Conservation (phyloP, 2,888 invertebrate genomes). For the Eretmocerus hayati region DNA sequence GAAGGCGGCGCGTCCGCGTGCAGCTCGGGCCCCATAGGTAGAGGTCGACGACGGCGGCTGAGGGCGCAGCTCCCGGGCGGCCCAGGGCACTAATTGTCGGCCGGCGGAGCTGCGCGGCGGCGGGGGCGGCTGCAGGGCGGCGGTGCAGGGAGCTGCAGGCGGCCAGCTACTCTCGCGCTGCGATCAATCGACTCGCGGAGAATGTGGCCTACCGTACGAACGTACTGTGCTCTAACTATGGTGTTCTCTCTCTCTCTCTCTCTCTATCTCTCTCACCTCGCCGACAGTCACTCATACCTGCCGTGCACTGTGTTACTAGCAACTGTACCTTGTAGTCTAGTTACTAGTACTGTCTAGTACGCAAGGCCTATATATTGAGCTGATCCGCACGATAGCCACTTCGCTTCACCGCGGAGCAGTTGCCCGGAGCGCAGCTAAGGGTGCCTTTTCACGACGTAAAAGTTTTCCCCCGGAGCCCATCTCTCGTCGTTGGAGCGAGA, state of each 20-base stretch:
- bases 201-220: background rate
- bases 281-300: constrained; percentile 1
- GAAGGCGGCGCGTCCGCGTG: too few species aligned
- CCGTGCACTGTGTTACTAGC: background rate
- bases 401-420: background rate
- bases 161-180: too few species aligned
- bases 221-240: constrained; percentile 13
- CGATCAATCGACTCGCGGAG: constrained; percentile 13
- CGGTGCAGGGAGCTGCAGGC: too few species aligned
- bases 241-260: constrained; percentile 4
- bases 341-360: too few species aligned
- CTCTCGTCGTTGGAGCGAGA: too few species aligned
- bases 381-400: background rate
- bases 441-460: too few species aligned
- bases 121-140: background rate
- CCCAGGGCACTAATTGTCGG: background rate
- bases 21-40: background rate
- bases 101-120: background rate
- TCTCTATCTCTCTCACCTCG: constrained; percentile 1
- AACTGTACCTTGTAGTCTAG: background rate
- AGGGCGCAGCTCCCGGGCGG: too few species aligned
- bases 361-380: background rate
- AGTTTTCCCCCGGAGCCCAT: too few species aligned
- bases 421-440: background rate
- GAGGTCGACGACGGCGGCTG: background rate